Conservation (phyloP, 2,888 invertebrate genomes). For the Ichneumoninae sp. region DNA sequence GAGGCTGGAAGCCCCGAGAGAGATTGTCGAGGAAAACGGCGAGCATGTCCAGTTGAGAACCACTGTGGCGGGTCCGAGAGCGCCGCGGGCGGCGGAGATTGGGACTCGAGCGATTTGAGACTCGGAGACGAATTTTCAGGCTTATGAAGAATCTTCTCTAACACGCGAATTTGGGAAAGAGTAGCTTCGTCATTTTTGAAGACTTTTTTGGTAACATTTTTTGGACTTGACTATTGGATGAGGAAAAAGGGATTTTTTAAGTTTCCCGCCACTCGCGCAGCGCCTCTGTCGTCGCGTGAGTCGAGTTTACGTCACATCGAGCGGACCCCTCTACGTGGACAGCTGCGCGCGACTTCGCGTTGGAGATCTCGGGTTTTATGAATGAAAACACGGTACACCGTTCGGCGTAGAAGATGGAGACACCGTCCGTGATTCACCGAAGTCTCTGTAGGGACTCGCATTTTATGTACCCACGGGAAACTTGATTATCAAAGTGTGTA, state of each 20-base stretch:
- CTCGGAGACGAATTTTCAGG: neutral
- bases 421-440: conserved; percentile 40
- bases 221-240: neutral
- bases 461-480: conserved; percentile 22
- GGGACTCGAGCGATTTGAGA: neutral
- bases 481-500: conserved; percentile 15
- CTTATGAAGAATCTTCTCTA: neutral
- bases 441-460: neutral
- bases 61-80: neutral
- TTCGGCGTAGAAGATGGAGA: conserved; percentile 44
- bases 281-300: neutral
- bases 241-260: neutral
- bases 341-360: neutral
- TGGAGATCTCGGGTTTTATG: conserved; percentile 24
- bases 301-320: conserved; percentile 4
- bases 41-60: neutral
- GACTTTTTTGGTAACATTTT: neutral
- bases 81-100: neutral
- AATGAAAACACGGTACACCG: conserved; percentile 43
- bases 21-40: neutral
- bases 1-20: neutral
- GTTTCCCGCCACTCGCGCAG: neutral
- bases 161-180: neutral
- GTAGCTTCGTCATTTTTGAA: neutral
- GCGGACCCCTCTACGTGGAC: neutral